Conservation (phyloP, 2,888 invertebrate genomes). For the Tachystola acroxantha region DNA sequence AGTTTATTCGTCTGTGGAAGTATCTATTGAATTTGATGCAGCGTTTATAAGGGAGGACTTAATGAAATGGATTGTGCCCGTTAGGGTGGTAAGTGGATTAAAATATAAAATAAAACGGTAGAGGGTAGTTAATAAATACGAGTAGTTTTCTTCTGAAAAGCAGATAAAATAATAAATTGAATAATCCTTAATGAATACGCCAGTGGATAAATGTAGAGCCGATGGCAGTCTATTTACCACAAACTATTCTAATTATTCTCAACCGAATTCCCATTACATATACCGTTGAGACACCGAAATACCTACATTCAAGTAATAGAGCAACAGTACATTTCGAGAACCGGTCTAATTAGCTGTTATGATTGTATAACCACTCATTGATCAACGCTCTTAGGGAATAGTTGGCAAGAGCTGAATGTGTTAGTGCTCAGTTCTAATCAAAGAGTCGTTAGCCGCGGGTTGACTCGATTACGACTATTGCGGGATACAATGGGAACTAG, state of each 20-base stretch:
- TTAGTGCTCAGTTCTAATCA: slow-evolving; percentile 57
- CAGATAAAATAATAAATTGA: no score
- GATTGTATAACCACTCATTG: slow-evolving; percentile 9
- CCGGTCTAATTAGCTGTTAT: slow-evolving; percentile 11
- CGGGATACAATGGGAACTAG: slow-evolving; percentile 8
- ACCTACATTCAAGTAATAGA: no score
- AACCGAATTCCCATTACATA: no score
- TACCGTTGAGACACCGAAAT: no score
- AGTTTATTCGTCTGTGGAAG: slow-evolving; percentile 46
- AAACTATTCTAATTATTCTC: no score
- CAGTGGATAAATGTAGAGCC: no score
- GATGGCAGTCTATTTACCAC: no score
- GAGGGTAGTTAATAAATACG: no score
- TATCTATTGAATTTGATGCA: slow-evolving; percentile 47
- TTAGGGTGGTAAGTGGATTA: slow-evolving; percentile 57
- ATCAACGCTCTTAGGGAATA: slow-evolving; percentile 15
- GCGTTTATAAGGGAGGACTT: slow-evolving; percentile 47
- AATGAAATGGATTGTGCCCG: slow-evolving; percentile 60
- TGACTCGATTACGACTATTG: slow-evolving; percentile 47
- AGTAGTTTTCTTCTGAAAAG: no score
- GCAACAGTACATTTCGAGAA: neutral
- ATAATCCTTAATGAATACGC: no score
- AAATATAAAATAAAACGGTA: no score
- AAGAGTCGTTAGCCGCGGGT: slow-evolving; percentile 55
- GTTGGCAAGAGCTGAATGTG: slow-evolving; percentile 27